Evolutionary conservation across 2,797 vertebrate species (phyloP).

Genomic region (Hypotaenidia philippensis): DNA sequence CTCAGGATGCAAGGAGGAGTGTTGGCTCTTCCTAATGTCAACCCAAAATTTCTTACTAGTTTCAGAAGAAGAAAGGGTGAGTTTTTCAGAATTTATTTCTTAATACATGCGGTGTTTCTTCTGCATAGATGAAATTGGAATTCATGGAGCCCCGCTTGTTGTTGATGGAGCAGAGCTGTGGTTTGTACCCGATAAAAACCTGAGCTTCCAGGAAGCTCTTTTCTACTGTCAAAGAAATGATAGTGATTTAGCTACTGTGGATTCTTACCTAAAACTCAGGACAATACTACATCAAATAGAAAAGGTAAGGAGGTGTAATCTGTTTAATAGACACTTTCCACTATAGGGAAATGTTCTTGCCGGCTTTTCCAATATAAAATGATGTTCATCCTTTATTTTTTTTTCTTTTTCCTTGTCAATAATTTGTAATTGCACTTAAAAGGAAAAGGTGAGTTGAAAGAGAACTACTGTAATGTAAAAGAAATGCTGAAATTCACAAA

Average conservation of each 20-base stretch:
- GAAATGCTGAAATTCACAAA: no score
- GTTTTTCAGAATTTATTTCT: not conserved
- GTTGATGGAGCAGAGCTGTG: conserved; percentile 92
- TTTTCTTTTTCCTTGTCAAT: not conserved
- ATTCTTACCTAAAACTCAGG: conserved; percentile 70
- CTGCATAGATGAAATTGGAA: conserved; percentile 77
- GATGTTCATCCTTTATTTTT: not conserved
- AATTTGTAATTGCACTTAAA: not conserved
- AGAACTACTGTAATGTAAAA: not conserved
- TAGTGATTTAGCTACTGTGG: conserved; percentile 87
- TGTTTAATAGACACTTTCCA: not conserved
- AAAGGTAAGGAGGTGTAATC: conserved; percentile 72
- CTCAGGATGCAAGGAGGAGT: not conserved
- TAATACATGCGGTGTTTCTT: not conserved
- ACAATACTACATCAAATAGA: conserved; percentile 81
- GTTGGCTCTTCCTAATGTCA: not conserved
- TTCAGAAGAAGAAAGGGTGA: not conserved
- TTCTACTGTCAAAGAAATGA: conserved; percentile 86
- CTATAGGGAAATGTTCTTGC: not conserved
- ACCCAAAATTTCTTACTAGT: not conserved
- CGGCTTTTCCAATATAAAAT: not conserved
- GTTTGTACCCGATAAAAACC: conserved; percentile 86
- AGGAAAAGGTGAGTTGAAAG: not conserved
- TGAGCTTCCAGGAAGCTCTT: conserved; percentile 87
- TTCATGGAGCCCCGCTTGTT: conserved; percentile 85